Conservation (phyloP, 2,113 vertebrate species). For the Edolisoma coerulescens region DNA sequence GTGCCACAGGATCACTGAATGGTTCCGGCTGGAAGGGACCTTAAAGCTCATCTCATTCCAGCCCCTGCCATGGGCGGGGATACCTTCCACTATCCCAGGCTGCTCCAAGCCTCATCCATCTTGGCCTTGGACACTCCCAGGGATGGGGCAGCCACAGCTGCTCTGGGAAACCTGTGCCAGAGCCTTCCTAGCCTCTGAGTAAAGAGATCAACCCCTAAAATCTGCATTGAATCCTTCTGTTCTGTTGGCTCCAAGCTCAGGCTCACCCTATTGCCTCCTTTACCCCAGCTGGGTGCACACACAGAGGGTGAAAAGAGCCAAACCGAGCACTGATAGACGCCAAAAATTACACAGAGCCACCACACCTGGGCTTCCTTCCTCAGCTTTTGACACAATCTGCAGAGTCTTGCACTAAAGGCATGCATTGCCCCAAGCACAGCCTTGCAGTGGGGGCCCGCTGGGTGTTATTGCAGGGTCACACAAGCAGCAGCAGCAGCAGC, state of each 20-base stretch:
- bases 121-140: not conserved
- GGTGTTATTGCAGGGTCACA: not conserved
- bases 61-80: not conserved
- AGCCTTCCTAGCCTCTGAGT: not conserved
- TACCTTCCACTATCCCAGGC: too few relatives aligned
- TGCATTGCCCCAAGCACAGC: not conserved
- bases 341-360: not conserved
- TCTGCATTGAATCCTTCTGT: not conserved
- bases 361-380: not conserved
- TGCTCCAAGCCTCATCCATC: not conserved
- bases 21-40: not conserved
- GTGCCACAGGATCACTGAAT: not conserved
- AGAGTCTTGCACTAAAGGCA: not conserved
- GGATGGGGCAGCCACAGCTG: not conserved
- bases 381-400: rapidly evolving
- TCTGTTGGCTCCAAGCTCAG: not conserved
- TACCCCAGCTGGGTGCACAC: not conserved
- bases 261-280: not conserved
- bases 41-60: not conserved
- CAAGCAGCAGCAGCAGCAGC: not conserved
- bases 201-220: not conserved
- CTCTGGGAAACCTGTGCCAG: not conserved
- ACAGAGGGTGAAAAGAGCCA: not conserved
- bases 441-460: not conserved
- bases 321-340: rapidly evolving